Percentiles rank a stretch among this genome's conserved stretches.
Conservation (phyloP, 2,888 invertebrate species). For the Tiliacea citrago region DNA sequence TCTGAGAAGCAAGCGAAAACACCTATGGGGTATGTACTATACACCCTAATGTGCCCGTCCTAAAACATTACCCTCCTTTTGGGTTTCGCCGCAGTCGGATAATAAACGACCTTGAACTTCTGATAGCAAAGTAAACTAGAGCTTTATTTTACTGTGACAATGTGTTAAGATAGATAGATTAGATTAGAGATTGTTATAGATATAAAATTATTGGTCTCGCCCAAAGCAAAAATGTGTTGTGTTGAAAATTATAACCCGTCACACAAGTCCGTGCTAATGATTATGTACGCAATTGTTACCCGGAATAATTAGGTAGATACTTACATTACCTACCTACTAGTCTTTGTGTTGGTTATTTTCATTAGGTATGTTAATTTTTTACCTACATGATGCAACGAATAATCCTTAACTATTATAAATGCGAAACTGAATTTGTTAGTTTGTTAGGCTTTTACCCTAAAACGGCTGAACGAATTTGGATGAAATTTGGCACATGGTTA, state of each 20-base stretch:
- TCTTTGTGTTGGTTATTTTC: not conserved
- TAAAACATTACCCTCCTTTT: no score
- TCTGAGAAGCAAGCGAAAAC: not conserved
- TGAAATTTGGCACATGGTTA: no score
- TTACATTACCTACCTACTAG: not conserved
- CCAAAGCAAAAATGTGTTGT: conserved; percentile 1
- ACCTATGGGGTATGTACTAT: not conserved
- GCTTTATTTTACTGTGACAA: not conserved
- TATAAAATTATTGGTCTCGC: not conserved
- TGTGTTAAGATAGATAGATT: no score
- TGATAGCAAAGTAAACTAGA: not conserved
- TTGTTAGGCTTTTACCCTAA: no score
- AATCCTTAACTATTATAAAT: no score
- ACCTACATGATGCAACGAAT: not conserved
- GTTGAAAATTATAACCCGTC: conserved; percentile 10
- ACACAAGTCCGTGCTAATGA: not conserved
- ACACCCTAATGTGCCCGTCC: not conserved
- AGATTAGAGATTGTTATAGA: no score
- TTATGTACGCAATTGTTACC: conserved; percentile 6
- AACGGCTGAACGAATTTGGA: no score
- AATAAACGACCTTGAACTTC: no score
- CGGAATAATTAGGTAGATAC: not conserved
- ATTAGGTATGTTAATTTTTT: conserved; percentile 4
- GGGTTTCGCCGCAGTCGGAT: no score
- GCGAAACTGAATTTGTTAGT: no score